Evolutionary conservation across 2,797 vertebrate species (phyloP), one percentile per base, ranked within the genome.

Genomic region (Protosalanx chinensis): DNA sequence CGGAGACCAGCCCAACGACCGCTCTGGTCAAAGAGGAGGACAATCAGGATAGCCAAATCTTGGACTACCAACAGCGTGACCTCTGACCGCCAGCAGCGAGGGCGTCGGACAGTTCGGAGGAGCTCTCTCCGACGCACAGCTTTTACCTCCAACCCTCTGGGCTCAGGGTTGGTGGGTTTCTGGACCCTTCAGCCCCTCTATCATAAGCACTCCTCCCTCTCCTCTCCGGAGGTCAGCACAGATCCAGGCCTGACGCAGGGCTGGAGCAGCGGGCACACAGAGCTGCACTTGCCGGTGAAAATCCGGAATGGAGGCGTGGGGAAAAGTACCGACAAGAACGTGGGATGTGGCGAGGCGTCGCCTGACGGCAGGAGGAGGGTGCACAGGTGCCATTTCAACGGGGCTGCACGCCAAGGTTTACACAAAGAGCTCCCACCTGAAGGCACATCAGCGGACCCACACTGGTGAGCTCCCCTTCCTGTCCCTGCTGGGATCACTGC

Each of bases 381-480:
- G 72, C 98, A 99, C 90, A 92, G 96, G 88, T 99, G 98, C 91
- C 93, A 96, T 68, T 99, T 99, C 93, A 99, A 98, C 5, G 98
- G 98, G 35, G 98, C 90, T 94, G 97, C 87, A n/a, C n/a, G n/a
- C n/a, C n/a, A 99, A 99, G 93, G 98, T 98, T 95, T 99, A 99
- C 95, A 99, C 98, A 68, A 99, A 99, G 95, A 99, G 98, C 89
- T 99, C 98, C 82, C 98, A 99, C 88, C 92, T 99, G 87, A 99
- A 99, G 94, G 98, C 98, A 94, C 98, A 99, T 91, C 98, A 99
- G 88, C 97, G 98, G 84, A 99, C 97, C 88, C 98, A 99, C 88
- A 99, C 98, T 94, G 98, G 98, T 98, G 90, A 96, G 96, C 91
- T 12, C 20, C 29, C 60, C 29, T 60, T 16, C 53, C 51, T 8